A percentile compares a stretch with the other conserved stretches of the same genome.
Conservation (phyloP, 2,888 invertebrate genomes). For the Eristalis arbustorum region DNA sequence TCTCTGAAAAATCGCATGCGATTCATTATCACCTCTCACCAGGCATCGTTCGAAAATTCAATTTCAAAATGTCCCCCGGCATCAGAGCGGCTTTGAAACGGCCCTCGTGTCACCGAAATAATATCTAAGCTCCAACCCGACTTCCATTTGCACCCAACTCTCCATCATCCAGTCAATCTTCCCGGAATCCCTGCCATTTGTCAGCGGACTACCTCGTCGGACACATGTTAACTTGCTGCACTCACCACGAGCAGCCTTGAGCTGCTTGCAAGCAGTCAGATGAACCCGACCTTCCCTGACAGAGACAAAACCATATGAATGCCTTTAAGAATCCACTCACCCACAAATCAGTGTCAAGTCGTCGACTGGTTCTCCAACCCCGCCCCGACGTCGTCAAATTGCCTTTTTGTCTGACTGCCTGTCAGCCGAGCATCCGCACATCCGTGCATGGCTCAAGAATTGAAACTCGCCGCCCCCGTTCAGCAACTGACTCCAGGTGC, state of each 20-base stretch:
- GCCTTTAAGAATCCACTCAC: constrained; percentile 19
- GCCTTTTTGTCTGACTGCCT: constrained; percentile 42
- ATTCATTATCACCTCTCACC: neutral
- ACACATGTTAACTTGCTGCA: neutral
- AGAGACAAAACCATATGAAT: neutral
- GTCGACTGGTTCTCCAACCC: constrained; percentile 10
- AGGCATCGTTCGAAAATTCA: neutral
- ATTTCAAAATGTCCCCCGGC: neutral
- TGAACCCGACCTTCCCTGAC: neutral
- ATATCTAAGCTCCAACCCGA: neutral
- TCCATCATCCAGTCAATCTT: neutral
- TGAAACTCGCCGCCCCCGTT: neutral
- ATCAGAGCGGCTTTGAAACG: neutral
- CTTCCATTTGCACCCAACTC: neutral
- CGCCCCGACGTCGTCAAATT: constrained; percentile 44
- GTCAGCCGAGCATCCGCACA: constrained; percentile 32
- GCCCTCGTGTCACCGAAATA: too few relatives aligned
- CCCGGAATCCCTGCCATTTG: neutral
- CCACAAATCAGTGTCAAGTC: constrained; percentile 67
- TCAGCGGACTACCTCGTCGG: neutral
- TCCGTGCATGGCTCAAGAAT: constrained; percentile 17
- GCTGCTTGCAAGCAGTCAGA: neutral
- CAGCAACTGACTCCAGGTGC: constrained; percentile 39
- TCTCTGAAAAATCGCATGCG: neutral
- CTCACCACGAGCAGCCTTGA: neutral